Evolutionary conservation across 1,140 invertebrate species (phyloP).

Genomic region (Plodia interpunctella): DNA sequence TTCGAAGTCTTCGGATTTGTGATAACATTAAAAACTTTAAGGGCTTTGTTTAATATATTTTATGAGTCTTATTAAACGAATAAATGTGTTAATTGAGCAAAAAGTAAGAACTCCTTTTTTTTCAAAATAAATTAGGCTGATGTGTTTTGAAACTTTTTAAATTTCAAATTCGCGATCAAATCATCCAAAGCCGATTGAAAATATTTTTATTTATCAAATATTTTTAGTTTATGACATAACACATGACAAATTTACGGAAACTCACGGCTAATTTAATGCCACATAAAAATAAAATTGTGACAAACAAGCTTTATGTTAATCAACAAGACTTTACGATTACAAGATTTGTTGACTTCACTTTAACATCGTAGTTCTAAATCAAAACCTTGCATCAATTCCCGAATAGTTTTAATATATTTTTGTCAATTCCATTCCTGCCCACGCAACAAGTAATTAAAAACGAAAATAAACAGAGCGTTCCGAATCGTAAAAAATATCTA

Average conservation of each 20-base stretch:
- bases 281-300: background rate
- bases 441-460: slow-evolving; percentile 74
- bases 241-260: no score
- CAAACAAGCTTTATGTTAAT: background rate
- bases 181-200: no score
- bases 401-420: slow-evolving; percentile 21
- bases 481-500: slow-evolving; percentile 74
- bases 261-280: background rate
- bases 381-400: slow-evolving; percentile 30
- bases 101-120: no score
- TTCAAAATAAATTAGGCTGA: no score
- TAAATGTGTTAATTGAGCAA: no score
- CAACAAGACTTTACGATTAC: slow-evolving; percentile 14
- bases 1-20: background rate
- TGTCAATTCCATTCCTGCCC: slow-evolving; percentile 66
- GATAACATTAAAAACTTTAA: background rate
- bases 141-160: no score
- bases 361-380: slow-evolving; percentile 29
- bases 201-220: no score
- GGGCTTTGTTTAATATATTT: no score
- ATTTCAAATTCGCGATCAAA: no score
- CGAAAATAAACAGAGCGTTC: slow-evolving; percentile 74
- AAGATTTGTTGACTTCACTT: slow-evolving; percentile 34
- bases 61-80: no score
- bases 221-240: no score